These are phyloP conservation scores for Gila orcuttii DNA, from an alignment of 2,113 vertebrate genomes.

Conservation along the genomic window DNA sequence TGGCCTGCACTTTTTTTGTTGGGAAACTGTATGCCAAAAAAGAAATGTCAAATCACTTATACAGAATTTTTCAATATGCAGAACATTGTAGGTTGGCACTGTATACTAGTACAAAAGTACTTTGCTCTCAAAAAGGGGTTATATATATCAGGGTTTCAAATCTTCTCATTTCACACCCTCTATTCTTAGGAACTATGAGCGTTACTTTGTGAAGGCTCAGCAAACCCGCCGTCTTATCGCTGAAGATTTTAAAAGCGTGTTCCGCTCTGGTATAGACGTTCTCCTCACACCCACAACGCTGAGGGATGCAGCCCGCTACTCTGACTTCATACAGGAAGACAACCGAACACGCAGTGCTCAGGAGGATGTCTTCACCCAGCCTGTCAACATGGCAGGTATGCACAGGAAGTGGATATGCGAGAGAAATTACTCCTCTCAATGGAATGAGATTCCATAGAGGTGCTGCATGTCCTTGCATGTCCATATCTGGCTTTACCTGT, in stretches of 20 bases:
- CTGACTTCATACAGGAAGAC: constrained; percentile 89
- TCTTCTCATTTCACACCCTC: neutral
- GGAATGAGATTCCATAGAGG: neutral
- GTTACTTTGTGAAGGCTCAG: constrained; percentile 93
- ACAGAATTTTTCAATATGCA: neutral
- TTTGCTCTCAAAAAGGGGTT: neutral
- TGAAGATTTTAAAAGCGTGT: constrained; percentile 84
- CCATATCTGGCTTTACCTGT: neutral
- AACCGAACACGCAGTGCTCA: constrained; percentile 91
- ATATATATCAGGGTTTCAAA: neutral
- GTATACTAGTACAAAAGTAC: neutral
- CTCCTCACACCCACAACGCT: constrained; percentile 93
- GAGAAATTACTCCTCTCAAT: neutral
- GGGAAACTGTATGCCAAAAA: neutral
- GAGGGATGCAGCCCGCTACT: constrained; percentile 76
- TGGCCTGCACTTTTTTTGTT: neutral
- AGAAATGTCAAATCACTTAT: neutral
- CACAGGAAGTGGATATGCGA: neutral
- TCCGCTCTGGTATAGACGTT: constrained; percentile 84
- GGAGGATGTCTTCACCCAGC: constrained; percentile 92
- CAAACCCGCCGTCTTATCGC: constrained; percentile 90
- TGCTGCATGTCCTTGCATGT: neutral
- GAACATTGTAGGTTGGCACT: neutral
- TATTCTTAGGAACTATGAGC: constrained; percentile 85
- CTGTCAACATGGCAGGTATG: constrained; percentile 93